Percentiles rank a stretch among this genome's conserved stretches.
phyloP scores from a whole-genome alignment of 1,140 invertebrate species.

The Ips typographus region DNA sequence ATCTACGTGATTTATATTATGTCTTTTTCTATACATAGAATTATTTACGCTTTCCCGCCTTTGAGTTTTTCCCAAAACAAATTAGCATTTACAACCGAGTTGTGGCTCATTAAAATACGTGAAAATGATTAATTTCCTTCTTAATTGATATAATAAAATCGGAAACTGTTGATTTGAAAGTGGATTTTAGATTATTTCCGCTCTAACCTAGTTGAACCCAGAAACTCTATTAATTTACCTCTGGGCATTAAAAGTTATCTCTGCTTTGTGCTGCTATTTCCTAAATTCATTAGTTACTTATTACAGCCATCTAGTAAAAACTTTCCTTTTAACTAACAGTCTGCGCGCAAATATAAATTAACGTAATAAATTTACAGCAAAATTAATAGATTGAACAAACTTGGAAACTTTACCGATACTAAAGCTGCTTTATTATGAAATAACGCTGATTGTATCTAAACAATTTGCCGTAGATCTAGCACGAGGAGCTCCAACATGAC shows the following conservation, averaged over 20 bases:
- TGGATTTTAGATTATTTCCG: too few species aligned
- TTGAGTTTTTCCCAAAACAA: neutral
- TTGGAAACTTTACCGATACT: constrained; percentile 6
- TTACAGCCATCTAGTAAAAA: neutral
- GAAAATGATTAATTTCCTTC: neutral
- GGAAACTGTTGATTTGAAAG: neutral
- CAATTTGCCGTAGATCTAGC: constrained; percentile 2
- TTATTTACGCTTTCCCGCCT: constrained; percentile 9
- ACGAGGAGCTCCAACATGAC: neutral
- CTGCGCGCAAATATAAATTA: neutral
- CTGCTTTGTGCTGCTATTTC: too few species aligned
- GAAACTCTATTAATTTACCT: too few species aligned
- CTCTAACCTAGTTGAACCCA: too few species aligned
- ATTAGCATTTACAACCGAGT: constrained; percentile 3
- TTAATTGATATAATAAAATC: neutral
- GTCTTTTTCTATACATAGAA: constrained; percentile 18
- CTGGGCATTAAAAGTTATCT: too few species aligned
- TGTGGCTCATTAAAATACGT: neutral
- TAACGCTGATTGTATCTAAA: neutral
- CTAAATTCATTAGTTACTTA: too few species aligned
- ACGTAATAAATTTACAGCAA: neutral
- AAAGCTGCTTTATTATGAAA: constrained; percentile 8
- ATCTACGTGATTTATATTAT: constrained; percentile 24
- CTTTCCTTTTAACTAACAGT: neutral
- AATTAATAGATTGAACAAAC: constrained; percentile 6